These are phyloP conservation scores for Phylloscopus whistleri DNA, from an alignment of 2,113 vertebrate genomes.

Conservation along the genomic window DNA sequence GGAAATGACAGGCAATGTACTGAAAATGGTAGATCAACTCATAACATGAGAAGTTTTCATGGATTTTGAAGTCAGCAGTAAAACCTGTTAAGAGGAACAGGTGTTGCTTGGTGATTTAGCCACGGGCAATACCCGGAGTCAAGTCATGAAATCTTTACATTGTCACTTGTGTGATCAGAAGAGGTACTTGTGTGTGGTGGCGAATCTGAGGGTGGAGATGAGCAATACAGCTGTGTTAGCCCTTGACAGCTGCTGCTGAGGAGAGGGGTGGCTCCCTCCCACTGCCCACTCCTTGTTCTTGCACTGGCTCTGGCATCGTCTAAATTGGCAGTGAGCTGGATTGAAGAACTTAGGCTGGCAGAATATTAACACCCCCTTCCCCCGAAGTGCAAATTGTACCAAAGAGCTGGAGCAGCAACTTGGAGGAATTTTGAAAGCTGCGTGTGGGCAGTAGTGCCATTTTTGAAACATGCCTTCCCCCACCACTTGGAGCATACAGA, in stretches of 20 bases:
- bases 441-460: background rate
- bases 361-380: background rate
- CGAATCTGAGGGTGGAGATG: background rate
- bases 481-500: background rate
- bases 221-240: background rate
- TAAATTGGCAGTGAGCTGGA: background rate
- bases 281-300: background rate
- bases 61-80: background rate
- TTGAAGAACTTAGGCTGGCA: background rate
- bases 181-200: background rate
- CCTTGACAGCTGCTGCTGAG: background rate
- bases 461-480: background rate
- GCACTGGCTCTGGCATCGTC: background rate
- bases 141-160: background rate
- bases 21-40: background rate
- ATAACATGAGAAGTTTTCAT: background rate
- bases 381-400: background rate
- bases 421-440: background rate
- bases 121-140: background rate
- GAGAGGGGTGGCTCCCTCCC: background rate
- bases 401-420: background rate
- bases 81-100: background rate
- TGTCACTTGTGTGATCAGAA: background rate
- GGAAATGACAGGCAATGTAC: background rate
- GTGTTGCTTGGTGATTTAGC: background rate